These are phyloP conservation scores for Brassicogethes aeneus DNA, from an alignment of 2,888 invertebrate genomes.

Conservation along the genomic window DNA sequence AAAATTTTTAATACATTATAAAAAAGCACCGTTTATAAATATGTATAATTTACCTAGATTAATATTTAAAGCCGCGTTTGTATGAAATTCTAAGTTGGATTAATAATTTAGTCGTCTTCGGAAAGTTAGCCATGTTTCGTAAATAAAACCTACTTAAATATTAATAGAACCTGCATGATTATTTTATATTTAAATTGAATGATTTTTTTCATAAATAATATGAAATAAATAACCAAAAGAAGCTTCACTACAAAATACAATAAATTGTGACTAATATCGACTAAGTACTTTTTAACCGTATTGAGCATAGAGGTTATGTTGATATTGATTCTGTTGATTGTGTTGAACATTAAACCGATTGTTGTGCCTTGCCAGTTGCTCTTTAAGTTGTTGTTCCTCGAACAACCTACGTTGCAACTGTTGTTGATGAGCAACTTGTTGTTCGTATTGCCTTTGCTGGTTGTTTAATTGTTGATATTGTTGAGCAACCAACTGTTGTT, in stretches of 20 bases:
- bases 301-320: constrained; percentile 23
- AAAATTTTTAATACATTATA: too few species aligned
- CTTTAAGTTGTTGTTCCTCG: constrained; percentile 27
- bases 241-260: constrained; percentile 3
- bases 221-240: constrained; percentile 12
- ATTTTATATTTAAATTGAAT: too few species aligned
- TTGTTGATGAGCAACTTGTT: constrained; percentile 15
- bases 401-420: constrained; percentile 22
- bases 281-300: constrained; percentile 17
- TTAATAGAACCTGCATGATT: too few species aligned
- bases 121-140: too few species aligned
- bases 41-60: too few species aligned
- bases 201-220: too few species aligned
- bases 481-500: constrained; percentile 3
- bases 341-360: constrained; percentile 30
- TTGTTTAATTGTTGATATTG: constrained; percentile 21
- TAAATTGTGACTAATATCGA: not conserved
- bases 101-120: too few species aligned
- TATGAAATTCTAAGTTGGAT: too few species aligned
- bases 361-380: constrained; percentile 28
- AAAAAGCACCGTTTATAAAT: too few species aligned
- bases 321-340: constrained; percentile 10
- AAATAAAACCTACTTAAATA: too few species aligned
- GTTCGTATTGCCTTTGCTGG: constrained; percentile 23
- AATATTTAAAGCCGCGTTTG: too few species aligned